Conservation (phyloP, 1,140 invertebrate species). For the Meloidogyne floridensis region DNA sequence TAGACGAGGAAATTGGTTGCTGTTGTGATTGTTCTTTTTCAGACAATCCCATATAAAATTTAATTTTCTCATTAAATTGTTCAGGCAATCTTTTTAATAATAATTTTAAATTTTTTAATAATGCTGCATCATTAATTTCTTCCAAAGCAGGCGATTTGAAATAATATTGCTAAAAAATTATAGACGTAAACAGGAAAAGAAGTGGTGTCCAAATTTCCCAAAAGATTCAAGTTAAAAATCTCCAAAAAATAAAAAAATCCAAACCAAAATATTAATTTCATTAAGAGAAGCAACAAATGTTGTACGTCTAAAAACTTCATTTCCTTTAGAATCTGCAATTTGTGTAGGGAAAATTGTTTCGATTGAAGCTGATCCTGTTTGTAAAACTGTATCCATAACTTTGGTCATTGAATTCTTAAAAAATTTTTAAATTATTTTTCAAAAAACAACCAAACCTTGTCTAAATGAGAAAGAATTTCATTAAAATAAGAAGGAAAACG, state of each 20-base stretch:
- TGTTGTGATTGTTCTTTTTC: constrained; percentile 11
- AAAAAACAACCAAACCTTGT: constrained; percentile 69
- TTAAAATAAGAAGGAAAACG: constrained; percentile 69
- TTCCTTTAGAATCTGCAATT: constrained; percentile 42
- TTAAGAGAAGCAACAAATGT: constrained; percentile 56
- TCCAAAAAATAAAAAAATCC: constrained; percentile 31
- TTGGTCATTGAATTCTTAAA: constrained; percentile 47
- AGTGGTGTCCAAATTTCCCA: too few species aligned
- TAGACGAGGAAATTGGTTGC: constrained; percentile 30
- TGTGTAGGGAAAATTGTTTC: constrained; percentile 53
- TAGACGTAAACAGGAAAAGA: constrained; percentile 11
- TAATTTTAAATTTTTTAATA: constrained; percentile 47
- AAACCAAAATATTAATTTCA: constrained; percentile 57
- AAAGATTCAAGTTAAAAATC: too few species aligned
- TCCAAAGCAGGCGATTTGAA: constrained; percentile 43
- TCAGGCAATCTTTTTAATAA: constrained; percentile 44
- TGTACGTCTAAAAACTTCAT: constrained; percentile 49
- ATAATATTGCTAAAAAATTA: constrained; percentile 44
- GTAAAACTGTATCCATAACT: constrained; percentile 52
- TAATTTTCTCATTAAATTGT: constrained; percentile 32
- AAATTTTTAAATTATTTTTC: neutral
- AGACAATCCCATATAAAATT: neutral
- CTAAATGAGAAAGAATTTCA: constrained; percentile 78
- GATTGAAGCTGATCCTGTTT: constrained; percentile 38
- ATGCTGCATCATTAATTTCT: constrained; percentile 45